Base-by-base conservation (phyloP, 2,888 invertebrate species). In the Aplocera efformata region DNA sequence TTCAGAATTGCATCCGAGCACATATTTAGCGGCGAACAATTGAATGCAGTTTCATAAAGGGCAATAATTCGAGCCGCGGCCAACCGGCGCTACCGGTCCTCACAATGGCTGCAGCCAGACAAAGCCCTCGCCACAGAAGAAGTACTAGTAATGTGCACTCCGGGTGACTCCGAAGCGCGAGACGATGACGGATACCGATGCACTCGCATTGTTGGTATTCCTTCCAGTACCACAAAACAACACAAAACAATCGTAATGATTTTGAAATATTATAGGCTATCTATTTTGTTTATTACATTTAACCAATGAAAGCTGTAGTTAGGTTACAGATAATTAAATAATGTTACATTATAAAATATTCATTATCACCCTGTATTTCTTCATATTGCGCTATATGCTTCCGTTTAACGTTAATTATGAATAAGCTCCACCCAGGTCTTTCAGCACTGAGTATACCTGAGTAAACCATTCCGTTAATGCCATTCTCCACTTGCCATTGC, bases 31-130 rank as follows among this genome's bases (percentile, higher is more conserved):
- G 45, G 47, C 43, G 48, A 52, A 58, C 52, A 50, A 55, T 50
- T 52, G 54, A 39, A 42, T 48, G 64, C 54, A 47, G 31, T 56
- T 59, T 67, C 59, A 66, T 64, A 72, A 71, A 75, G 73, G 72
- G 74, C 66, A 72, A 70, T 74, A 78, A 76, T 76, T 70, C 53
- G 68, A 73, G 75, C 56, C 64, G 60, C 57, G 52, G 58, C 53
- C 56, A 72, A 78, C 79, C 72, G 74, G 79, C 69, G 79, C 79
- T 81, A 80, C 79, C 78, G 75, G 79, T 79, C 74, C 53, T 45
- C 60, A 73, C 72, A 74, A 69, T 69, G 55, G 64, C 50, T 55
- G 57, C 58, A 43, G 46, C 56, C 62, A 66, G 66, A 79, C 75
- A 77, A 76, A 69, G 69, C 58, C 45, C 48, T 54, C 52, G 48